Evolutionary conservation across 1,140 invertebrate genomes (phyloP).

Genomic region (Drosophila parabipectinata): DNA sequence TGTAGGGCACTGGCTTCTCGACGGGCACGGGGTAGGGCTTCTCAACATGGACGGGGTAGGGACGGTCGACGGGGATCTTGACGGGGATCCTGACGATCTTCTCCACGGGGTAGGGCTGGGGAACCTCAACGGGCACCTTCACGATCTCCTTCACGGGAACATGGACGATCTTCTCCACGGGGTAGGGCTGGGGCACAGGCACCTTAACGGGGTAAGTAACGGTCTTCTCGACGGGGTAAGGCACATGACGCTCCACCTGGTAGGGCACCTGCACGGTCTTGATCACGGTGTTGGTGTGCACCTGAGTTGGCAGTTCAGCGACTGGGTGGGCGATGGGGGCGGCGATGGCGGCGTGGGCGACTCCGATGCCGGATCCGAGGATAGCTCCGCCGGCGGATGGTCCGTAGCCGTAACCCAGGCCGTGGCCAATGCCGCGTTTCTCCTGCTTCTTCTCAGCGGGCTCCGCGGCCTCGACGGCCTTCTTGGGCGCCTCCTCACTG

Average conservation of each 20-base stretch:
- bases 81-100: slow-evolving; percentile 84
- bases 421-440: slow-evolving; percentile 88
- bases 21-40: slow-evolving; percentile 86
- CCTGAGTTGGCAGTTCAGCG: slow-evolving; percentile 69
- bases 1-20: slow-evolving; percentile 87
- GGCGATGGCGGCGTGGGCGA: slow-evolving; percentile 8
- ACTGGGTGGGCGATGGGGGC: slow-evolving; percentile 44
- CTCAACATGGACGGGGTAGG: slow-evolving; percentile 87
- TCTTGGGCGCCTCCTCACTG: slow-evolving; percentile 84
- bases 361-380: slow-evolving; percentile 53
- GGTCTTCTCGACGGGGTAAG: slow-evolving; percentile 87
- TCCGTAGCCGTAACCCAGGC: slow-evolving; percentile 85
- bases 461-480: slow-evolving; percentile 71
- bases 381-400: slow-evolving; percentile 60
- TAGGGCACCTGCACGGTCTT: slow-evolving; percentile 87
- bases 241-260: slow-evolving; percentile 87
- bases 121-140: slow-evolving; percentile 88
- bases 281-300: slow-evolving; percentile 83
- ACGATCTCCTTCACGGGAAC: slow-evolving; percentile 87
- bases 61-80: slow-evolving; percentile 86
- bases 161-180: slow-evolving; percentile 86
- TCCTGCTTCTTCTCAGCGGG: slow-evolving; percentile 88
- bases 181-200: slow-evolving; percentile 87
- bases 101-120: slow-evolving; percentile 88
- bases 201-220: slow-evolving; percentile 87